phyloP scores from a whole-genome alignment of 2,888 invertebrate genomes.

The Lumbricus terrestris region DNA sequence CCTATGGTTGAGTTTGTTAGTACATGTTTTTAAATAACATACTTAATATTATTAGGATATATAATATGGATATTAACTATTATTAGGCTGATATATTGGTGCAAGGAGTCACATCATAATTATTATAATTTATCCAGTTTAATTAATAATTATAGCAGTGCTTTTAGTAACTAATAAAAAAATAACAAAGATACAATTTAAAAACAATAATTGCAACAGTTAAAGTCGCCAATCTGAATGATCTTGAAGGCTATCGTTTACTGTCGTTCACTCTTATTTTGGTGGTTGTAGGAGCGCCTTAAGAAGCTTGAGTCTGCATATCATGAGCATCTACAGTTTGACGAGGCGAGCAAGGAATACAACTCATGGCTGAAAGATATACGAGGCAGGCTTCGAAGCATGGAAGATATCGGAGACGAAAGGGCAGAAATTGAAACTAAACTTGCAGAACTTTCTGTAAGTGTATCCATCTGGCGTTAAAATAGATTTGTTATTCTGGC shows the following conservation, averaged over 20 bases:
- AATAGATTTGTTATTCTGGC: not conserved
- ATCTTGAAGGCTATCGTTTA: not conserved
- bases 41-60: no score
- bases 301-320: conserved; percentile 84
- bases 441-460: conserved; percentile 62
- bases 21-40: no score
- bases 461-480: conserved; percentile 60
- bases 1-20: no score
- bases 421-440: conserved; percentile 81
- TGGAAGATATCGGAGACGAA: conserved; percentile 77
- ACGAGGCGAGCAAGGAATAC: conserved; percentile 84
- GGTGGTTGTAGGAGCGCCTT: conserved; percentile 62
- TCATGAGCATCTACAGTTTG: conserved; percentile 89
- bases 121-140: no score
- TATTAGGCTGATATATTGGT: no score
- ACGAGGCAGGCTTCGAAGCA: conserved; percentile 78
- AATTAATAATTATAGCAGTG: not conserved
- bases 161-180: not conserved
- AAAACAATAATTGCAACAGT: not conserved
- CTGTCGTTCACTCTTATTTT: not conserved
- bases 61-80: no score
- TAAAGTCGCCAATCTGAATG: not conserved
- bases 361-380: conserved; percentile 89
- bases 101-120: no score
- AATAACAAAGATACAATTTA: not conserved